These are phyloP conservation scores for Phasia obesa DNA, from an alignment of 2,888 invertebrate genomes.

Conservation along the genomic window DNA sequence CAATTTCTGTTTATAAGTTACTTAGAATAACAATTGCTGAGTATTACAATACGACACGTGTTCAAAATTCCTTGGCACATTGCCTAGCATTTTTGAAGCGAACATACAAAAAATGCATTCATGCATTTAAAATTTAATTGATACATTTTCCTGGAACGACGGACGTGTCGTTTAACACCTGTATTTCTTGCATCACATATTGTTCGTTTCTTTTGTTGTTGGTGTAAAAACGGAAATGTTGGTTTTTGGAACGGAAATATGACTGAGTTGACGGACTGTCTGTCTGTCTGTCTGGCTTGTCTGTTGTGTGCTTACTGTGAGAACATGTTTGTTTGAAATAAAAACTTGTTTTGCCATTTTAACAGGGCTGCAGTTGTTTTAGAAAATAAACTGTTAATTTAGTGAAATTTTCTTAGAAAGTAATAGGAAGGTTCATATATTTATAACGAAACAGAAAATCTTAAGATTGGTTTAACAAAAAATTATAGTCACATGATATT, in stretches of 20 bases:
- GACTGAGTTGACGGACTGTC: conserved; percentile 12
- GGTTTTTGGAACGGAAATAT: conserved; percentile 34
- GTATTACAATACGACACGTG: conserved; percentile 13
- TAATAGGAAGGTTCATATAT: conserved; percentile 35
- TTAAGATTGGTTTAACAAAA: too few relatives aligned
- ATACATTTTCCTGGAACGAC: not conserved
- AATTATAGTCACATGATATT: too few relatives aligned
- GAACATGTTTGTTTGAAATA: conserved; percentile 44
- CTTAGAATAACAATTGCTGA: not conserved
- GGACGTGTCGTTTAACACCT: too few relatives aligned
- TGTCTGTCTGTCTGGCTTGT: not conserved
- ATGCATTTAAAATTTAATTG: not conserved
- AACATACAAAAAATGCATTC: not conserved
- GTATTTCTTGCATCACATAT: not conserved
- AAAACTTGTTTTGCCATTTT: conserved; percentile 52
- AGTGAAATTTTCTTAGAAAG: conserved; percentile 7
- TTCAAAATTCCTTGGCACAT: not conserved
- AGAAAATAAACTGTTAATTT: conserved; percentile 44
- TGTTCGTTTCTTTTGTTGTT: not conserved
- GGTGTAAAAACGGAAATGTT: conserved; percentile 44
- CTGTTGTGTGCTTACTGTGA: conserved; percentile 16
- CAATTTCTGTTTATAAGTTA: not conserved
- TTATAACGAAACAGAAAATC: too few relatives aligned
- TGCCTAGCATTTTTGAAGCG: conserved; percentile 1
- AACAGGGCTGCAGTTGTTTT: conserved; percentile 56